Base-by-base conservation (phyloP, 2,797 vertebrate genomes). In the Lepilemur septentrionalis region DNA sequence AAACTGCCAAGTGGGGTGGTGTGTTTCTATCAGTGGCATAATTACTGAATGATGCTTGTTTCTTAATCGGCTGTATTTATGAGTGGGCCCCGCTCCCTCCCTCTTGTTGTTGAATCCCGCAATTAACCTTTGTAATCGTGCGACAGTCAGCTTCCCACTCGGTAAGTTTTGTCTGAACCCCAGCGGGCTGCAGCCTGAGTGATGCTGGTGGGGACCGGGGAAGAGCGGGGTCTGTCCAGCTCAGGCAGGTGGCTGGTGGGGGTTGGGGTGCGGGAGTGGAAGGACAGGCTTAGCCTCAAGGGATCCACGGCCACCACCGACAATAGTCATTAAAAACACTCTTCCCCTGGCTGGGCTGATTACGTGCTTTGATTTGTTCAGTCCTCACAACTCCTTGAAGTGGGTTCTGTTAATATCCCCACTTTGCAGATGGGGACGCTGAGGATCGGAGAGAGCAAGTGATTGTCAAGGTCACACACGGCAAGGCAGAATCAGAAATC, bases 21-120 rank as follows among this genome's bases (percentile, higher is more conserved):
- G 84, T 93, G 46, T 97, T 96, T 96, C 98, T 80, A 85, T 97
- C 95, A 63, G 83, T 94, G 97, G 85, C 67, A 55, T 96, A 95
- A 96, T 97, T 97, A 95, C 55, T 89, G 96, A 97, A 92, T 0
- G 32, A 94, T 95, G 92, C 96, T 96, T 92, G 96, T 96, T 94
- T 91, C 89, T 93, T 95, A 97, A 98, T 96, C 89, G 76, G 95
- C 97, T 95, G 50, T 97, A 78, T 93, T 98, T 98, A 96, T 93
- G 93, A 96, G 96, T 46, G 89, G 57, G 94, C 96, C 63, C 63
- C 89, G 41, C 82, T 93, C 70, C 55, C 85, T 52, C 84, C 83
- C 28, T 82, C 89, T 91, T n/a, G 18, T 72, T 95, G 97, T 96
- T 96, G 92, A 87, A 80, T 83, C 73, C n/a, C 93, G 92, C 97